Percentiles rank a stretch among this genome's conserved stretches.
Conservation (phyloP, 2,888 invertebrate species). For the Scaptomyza parva region DNA sequence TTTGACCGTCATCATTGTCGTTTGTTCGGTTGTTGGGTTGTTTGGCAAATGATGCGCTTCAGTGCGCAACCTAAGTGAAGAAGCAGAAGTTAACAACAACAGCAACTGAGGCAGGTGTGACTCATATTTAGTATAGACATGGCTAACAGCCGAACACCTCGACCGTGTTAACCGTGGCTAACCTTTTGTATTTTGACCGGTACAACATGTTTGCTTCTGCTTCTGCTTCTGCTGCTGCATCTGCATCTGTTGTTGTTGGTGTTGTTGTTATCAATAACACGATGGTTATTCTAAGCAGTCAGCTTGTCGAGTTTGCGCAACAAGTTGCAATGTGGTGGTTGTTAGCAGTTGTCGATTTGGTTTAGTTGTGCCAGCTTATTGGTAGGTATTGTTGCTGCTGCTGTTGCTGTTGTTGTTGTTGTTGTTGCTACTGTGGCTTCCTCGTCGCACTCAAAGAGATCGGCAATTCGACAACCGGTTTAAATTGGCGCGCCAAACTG, state of each 20-base stretch:
- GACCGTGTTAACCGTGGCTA: conserved; percentile 49
- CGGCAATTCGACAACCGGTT: conserved; percentile 62
- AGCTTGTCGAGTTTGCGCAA: conserved; percentile 54
- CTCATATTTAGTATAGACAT: conserved; percentile 66
- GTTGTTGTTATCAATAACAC: conserved; percentile 58
- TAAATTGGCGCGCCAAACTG: conserved; percentile 62
- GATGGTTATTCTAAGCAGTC: conserved; percentile 53
- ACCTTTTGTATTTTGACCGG: conserved; percentile 69
- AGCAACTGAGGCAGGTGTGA: conserved; percentile 63
- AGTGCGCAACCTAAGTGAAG: conserved; percentile 33
- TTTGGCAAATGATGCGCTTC: conserved; percentile 59
- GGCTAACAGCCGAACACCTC: conserved; percentile 57
- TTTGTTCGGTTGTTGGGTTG: conserved; percentile 44
- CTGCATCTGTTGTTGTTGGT: conserved; percentile 5
- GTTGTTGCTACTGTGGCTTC: conserved; percentile 58
- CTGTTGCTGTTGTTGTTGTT: conserved; percentile 30
- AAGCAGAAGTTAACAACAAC: conserved; percentile 16
- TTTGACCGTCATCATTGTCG: conserved; percentile 68
- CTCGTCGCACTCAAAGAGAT: conserved; percentile 56
- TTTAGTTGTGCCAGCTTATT: conserved; percentile 45
- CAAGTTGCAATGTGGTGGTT: conserved; percentile 62
- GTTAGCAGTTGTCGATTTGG: conserved; percentile 53
- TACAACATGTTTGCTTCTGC: conserved; percentile 60
- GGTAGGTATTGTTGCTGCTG: conserved; percentile 21
- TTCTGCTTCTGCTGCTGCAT: not conserved